Percentiles rank a stretch among this genome's conserved stretches.
phyloP scores from a whole-genome alignment of 2,888 invertebrate genomes.

The Epistrophella euchroma region DNA sequence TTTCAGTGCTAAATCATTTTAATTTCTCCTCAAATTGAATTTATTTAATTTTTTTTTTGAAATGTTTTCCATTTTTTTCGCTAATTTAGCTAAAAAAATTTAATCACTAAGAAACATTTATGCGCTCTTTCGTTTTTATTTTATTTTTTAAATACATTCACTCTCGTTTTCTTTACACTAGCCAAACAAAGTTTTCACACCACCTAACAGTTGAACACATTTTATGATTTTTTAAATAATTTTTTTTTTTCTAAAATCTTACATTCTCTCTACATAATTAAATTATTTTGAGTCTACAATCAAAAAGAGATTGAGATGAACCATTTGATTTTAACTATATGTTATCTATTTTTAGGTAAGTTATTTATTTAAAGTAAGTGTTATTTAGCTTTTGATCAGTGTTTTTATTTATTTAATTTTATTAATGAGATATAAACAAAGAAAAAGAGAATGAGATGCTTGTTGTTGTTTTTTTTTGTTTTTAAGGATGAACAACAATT shows the following conservation, averaged over 20 bases:
- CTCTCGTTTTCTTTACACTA: slow-evolving; percentile 59
- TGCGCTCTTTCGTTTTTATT: slow-evolving; percentile 48
- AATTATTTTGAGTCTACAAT: slow-evolving; percentile 52
- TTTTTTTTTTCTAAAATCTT: slow-evolving; percentile 35
- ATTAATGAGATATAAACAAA: slow-evolving; percentile 66
- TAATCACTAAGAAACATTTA: slow-evolving; percentile 56
- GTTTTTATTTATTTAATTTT: slow-evolving; percentile 30
- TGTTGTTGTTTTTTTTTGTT: slow-evolving; percentile 17
- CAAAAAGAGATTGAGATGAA: slow-evolving; percentile 70
- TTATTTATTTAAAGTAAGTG: slow-evolving; percentile 42
- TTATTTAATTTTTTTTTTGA: slow-evolving; percentile 38
- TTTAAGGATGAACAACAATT: slow-evolving; percentile 49
- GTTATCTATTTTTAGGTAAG: slow-evolving; percentile 59
- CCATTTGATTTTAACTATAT: slow-evolving; percentile 54
- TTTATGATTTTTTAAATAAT: slow-evolving; percentile 58
- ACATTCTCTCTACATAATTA: slow-evolving; percentile 33
- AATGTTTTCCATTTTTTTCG: slow-evolving; percentile 28
- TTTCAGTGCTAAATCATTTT: slow-evolving; percentile 57
- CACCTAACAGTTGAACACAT: slow-evolving; percentile 72
- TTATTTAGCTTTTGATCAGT: slow-evolving; percentile 43
- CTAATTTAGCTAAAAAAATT: slow-evolving; percentile 67
- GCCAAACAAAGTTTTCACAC: slow-evolving; percentile 62
- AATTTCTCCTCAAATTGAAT: slow-evolving; percentile 49
- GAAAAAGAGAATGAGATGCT: slow-evolving; percentile 70
- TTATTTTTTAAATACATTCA: slow-evolving; percentile 62